These are phyloP conservation scores for Tineola bisselliella DNA, from an alignment of 2,888 invertebrate species.

Conservation along the genomic window DNA sequence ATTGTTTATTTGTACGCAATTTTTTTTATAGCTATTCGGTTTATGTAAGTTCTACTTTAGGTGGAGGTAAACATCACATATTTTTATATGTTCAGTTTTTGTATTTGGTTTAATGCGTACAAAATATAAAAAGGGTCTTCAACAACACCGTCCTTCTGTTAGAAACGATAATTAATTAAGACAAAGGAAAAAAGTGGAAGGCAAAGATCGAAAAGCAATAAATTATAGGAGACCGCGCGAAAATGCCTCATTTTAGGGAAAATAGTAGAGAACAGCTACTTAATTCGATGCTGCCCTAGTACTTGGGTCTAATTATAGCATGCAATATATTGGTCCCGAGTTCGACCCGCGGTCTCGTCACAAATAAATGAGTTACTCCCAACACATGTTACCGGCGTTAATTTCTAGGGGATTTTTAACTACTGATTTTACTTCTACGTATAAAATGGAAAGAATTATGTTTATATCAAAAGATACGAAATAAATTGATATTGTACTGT, in stretches of 20 bases:
- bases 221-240: conserved; percentile 34
- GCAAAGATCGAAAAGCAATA: conserved; percentile 34
- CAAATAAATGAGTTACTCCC: conserved; percentile 37
- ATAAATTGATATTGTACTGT: too few species aligned
- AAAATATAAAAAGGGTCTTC: not conserved
- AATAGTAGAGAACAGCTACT: conserved; percentile 28
- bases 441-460: not conserved
- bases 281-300: conserved; percentile 50
- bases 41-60: too few species aligned
- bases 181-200: conserved; percentile 21
- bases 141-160: not conserved
- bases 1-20: too few species aligned
- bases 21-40: too few species aligned
- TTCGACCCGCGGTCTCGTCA: not conserved
- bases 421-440: not conserved
- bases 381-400: conserved; percentile 58
- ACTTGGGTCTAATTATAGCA: conserved; percentile 50
- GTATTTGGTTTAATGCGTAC: too few species aligned
- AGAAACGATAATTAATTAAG: not conserved
- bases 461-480: too few species aligned
- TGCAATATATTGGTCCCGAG: conserved; percentile 40
- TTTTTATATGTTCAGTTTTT: too few species aligned
- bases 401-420: conserved; percentile 33
- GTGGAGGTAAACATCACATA: too few species aligned
- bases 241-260: conserved; percentile 55